Percentiles rank a stretch among this genome's conserved stretches.
phyloP scores from a whole-genome alignment of 2,113 vertebrate genomes.

The Syngnathus typhle region DNA sequence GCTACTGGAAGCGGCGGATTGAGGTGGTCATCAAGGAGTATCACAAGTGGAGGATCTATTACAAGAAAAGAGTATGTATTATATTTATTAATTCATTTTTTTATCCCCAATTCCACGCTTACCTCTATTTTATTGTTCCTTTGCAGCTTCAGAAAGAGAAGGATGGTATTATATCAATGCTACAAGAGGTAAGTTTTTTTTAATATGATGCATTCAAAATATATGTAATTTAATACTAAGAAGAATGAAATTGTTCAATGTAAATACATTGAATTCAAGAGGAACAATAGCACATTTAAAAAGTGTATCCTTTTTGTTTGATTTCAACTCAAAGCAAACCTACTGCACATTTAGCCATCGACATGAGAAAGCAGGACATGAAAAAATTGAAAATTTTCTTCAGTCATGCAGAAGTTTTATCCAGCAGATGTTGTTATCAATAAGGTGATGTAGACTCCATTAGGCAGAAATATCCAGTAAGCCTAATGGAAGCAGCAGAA shows the following conservation, averaged over 20 bases:
- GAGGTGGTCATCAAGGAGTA: slow-evolving; percentile 98
- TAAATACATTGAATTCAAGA: too few species aligned
- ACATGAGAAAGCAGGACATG: slow-evolving; percentile 16
- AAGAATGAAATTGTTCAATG: too few species aligned
- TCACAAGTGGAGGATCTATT: slow-evolving; percentile 98
- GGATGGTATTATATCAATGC: slow-evolving; percentile 66
- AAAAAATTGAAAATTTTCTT: too few species aligned
- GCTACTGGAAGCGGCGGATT: slow-evolving; percentile 95
- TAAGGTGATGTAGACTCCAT: too few species aligned
- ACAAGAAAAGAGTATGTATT: slow-evolving; percentile 87
- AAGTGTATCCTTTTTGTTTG: too few species aligned
- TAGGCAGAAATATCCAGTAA: too few species aligned
- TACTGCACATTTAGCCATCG: background rate
- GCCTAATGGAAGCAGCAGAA: too few species aligned
- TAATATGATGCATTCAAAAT: background rate
- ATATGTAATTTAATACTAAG: too few species aligned
- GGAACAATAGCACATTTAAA: too few species aligned
- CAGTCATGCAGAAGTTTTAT: too few species aligned
- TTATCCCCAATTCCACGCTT: background rate
- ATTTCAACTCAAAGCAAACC: background rate
- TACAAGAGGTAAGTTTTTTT: slow-evolving; percentile 63
- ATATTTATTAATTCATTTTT: background rate
- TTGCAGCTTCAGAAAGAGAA: slow-evolving; percentile 72
- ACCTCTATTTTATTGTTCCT: slow-evolving; percentile 2
- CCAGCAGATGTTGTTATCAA: too few species aligned